Conservation (phyloP, 1,140 invertebrate species). For the Cotesia chilonis region DNA sequence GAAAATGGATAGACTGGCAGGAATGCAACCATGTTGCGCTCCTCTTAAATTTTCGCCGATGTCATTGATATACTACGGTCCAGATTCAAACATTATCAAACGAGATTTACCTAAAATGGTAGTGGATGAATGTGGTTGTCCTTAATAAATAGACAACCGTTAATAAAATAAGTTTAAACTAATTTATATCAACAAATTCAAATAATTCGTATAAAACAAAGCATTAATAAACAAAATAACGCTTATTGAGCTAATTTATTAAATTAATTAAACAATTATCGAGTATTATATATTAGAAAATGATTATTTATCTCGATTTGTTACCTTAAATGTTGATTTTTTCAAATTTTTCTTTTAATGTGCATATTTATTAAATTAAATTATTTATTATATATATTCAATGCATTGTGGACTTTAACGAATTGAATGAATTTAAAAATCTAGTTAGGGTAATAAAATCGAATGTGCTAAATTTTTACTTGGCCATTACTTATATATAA, state of each 20-base stretch:
- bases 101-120: constrained; percentile 95
- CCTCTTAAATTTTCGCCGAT: constrained; percentile 91
- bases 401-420: no score
- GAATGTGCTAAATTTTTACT: constrained; percentile 14
- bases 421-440: neutral
- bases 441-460: constrained; percentile 36
- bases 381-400: no score
- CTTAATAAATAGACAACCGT: constrained; percentile 64
- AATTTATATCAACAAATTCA: constrained; percentile 1
- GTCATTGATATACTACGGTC: constrained; percentile 93
- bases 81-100: constrained; percentile 90
- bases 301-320: no score
- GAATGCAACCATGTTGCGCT: constrained; percentile 91
- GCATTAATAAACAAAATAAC: no score
- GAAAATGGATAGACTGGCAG: constrained; percentile 76
- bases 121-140: constrained; percentile 94
- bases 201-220: neutral
- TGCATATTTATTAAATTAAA: no score
- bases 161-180: neutral
- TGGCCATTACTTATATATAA: no score
- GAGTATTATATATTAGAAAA: no score
- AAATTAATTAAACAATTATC: no score
- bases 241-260: no score
- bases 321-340: no score
- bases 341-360: no score